Evolutionary conservation across 2,888 invertebrate genomes (phyloP).

Genomic region (Papilio protenor): DNA sequence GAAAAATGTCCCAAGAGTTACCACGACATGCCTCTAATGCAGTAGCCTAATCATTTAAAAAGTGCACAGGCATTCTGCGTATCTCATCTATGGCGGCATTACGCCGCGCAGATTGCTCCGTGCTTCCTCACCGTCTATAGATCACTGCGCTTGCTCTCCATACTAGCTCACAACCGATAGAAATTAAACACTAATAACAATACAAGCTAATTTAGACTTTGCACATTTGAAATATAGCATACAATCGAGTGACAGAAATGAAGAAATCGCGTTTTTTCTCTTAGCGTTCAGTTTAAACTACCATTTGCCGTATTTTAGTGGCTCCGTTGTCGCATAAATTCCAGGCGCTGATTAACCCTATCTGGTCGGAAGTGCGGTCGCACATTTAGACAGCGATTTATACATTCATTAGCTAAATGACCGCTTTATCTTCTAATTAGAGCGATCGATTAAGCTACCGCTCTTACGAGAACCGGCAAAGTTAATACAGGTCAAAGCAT

Average conservation of each 20-base stretch:
- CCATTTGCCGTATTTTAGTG: constrained; percentile 68
- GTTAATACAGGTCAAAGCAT: constrained; percentile 37
- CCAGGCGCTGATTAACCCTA: constrained; percentile 73
- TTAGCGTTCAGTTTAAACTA: constrained; percentile 59
- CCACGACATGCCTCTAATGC: neutral
- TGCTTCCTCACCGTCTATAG: constrained; percentile 70
- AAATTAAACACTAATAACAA: constrained; percentile 59
- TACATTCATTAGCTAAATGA: constrained; percentile 79
- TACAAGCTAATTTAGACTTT: constrained; percentile 51
- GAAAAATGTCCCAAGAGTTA: neutral
- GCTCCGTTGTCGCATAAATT: constrained; percentile 67
- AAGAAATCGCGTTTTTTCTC: constrained; percentile 57
- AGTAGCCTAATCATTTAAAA: constrained; percentile 14
- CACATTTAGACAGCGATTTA: constrained; percentile 71
- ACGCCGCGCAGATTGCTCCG: constrained; percentile 64
- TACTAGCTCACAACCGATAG: constrained; percentile 70
- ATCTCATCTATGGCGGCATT: constrained; percentile 63
- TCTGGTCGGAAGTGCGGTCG: constrained; percentile 64
- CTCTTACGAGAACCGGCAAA: constrained; percentile 44
- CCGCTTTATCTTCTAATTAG: constrained; percentile 70
- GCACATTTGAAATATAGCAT: constrained; percentile 43
- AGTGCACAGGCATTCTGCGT: constrained; percentile 43
- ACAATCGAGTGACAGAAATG: constrained; percentile 46
- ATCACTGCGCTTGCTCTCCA: constrained; percentile 76
- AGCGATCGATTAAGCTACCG: constrained; percentile 64